phyloP scores from a whole-genome alignment of 2,888 invertebrate species.

The Salticus scenicus region DNA sequence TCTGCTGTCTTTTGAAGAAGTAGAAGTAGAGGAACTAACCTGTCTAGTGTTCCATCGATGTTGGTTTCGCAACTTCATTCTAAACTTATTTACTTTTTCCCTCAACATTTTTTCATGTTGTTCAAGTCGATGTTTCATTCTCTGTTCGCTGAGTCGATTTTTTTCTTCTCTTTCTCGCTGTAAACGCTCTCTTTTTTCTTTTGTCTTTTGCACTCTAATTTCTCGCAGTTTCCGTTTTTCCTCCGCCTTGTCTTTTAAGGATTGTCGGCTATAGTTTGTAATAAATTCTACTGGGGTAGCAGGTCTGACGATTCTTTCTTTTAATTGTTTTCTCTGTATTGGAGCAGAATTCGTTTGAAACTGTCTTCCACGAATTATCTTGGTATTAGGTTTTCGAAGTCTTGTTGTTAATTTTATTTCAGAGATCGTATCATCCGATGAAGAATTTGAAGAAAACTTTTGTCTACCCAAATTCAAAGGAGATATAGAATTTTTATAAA shows the following conservation, averaged over 20 bases:
- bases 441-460: no score
- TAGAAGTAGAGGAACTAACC: neutral
- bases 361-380: no score
- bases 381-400: no score
- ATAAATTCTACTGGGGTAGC: neutral
- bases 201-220: neutral
- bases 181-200: constrained; percentile 6
- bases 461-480: no score
- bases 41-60: neutral
- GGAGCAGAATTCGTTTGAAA: neutral
- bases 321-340: neutral
- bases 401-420: no score
- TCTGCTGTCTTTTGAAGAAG: neutral
- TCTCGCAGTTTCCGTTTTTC: constrained; percentile 5
- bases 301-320: neutral
- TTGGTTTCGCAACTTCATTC: neutral
- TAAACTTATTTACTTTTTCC: constrained; percentile 17
- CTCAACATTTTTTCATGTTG: constrained; percentile 12
- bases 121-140: neutral
- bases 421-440: no score
- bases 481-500: no score
- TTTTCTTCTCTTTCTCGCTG: neutral
- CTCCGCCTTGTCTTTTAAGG: neutral
- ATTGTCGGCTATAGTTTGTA: neutral
- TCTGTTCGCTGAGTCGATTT: constrained; percentile 8